phyloP scores from a whole-genome alignment of 2,797 vertebrate genomes.

The Sarcophilus harrisii region DNA sequence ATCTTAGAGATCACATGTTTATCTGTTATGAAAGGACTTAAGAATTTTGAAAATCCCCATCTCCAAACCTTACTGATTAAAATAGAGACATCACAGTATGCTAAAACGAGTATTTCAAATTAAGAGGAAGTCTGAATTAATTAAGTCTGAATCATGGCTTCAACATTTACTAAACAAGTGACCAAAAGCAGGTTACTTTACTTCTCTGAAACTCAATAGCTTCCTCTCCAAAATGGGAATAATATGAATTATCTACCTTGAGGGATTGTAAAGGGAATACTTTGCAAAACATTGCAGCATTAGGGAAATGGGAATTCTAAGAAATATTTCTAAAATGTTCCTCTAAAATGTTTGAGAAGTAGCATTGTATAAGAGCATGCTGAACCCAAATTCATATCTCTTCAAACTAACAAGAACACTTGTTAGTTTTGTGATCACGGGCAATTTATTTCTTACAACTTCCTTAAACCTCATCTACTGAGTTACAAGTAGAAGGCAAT shows the following conservation, averaged over 20 bases:
- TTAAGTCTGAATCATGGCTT: neutral
- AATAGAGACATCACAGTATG: too few species aligned
- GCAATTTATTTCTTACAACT: neutral
- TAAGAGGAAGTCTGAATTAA: neutral
- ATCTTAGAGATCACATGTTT: too few species aligned
- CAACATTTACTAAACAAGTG: neutral
- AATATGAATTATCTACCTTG: neutral
- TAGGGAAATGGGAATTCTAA: neutral
- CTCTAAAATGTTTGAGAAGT: neutral
- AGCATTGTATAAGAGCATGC: neutral
- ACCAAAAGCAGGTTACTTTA: neutral
- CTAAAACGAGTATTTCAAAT: too few species aligned
- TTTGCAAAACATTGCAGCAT: neutral
- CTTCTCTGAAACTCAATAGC: neutral
- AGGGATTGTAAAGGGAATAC: neutral
- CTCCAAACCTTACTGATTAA: too few species aligned
- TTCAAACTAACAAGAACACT: neutral
- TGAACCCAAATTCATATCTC: neutral
- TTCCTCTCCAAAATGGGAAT: neutral
- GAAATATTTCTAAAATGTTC: neutral
- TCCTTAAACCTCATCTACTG: neutral
- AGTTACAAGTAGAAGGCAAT: neutral
- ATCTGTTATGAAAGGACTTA: too few species aligned
- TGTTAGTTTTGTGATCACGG: neutral
- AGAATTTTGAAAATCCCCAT: too few species aligned